Evolutionary conservation across 1,140 invertebrate genomes (phyloP).

Genomic region (Drosophila pachea): DNA sequence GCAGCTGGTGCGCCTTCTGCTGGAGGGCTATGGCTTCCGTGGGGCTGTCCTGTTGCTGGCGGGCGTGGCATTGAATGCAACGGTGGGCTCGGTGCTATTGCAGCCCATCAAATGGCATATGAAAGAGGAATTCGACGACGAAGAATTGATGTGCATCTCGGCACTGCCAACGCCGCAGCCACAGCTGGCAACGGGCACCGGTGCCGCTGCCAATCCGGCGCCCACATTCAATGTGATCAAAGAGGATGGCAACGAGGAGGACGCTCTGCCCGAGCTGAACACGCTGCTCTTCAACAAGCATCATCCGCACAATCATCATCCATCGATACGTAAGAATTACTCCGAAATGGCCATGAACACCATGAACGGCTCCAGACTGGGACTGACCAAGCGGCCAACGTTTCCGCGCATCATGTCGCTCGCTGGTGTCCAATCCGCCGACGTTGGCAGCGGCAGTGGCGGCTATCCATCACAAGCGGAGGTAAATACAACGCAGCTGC

Average conservation of each 20-base stretch:
- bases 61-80: slow-evolving; percentile 83
- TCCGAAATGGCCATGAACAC: slow-evolving; percentile 78
- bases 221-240: slow-evolving; percentile 74
- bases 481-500: slow-evolving; percentile 68
- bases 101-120: slow-evolving; percentile 85
- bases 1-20: slow-evolving; percentile 83
- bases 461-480: slow-evolving; percentile 66
- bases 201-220: slow-evolving; percentile 21
- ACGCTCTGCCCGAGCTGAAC: slow-evolving; percentile 78
- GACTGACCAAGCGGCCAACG: slow-evolving; percentile 73
- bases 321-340: slow-evolving; percentile 74
- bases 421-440: slow-evolving; percentile 67
- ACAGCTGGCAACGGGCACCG: slow-evolving; percentile 41
- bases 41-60: slow-evolving; percentile 85
- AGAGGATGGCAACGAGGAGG: slow-evolving; percentile 79
- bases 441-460: slow-evolving; percentile 43
- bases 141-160: slow-evolving; percentile 80
- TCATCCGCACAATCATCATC: slow-evolving; percentile 12
- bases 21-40: slow-evolving; percentile 82
- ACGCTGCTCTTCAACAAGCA: slow-evolving; percentile 74
- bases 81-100: slow-evolving; percentile 83
- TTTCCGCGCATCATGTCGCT: slow-evolving; percentile 78
- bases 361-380: slow-evolving; percentile 67
- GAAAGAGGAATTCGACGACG: slow-evolving; percentile 81
- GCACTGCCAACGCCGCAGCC: slow-evolving; percentile 65